A percentile compares a stretch with the other conserved stretches of the same genome.
Evolutionary conservation across 2,797 vertebrate genomes (phyloP).

Genomic region (Danio aesculapii): DNA sequence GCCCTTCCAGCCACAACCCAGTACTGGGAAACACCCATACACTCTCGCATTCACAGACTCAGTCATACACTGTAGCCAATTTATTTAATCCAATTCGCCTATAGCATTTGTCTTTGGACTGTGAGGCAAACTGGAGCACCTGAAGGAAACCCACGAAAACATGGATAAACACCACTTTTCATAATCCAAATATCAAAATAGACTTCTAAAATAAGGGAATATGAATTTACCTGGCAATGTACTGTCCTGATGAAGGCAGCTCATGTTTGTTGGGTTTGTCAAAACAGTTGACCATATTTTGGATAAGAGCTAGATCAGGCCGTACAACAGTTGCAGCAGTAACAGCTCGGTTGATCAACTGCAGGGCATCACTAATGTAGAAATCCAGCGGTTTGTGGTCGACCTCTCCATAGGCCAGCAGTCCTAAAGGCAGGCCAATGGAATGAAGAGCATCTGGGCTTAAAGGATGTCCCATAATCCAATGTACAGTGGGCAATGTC

Average conservation of each 20-base stretch:
- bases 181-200: no score
- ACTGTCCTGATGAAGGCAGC: constrained; percentile 75
- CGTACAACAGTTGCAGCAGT: constrained; percentile 63
- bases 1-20: no score
- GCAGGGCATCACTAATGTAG: constrained; percentile 81
- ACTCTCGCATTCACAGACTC: no score
- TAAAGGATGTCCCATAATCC: constrained; percentile 87
- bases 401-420: constrained; percentile 88
- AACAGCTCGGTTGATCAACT: constrained; percentile 80
- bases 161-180: no score
- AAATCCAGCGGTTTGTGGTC: constrained; percentile 82
- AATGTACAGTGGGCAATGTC: constrained; percentile 78
- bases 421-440: constrained; percentile 82
- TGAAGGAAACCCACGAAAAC: no score
- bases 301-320: constrained; percentile 78
- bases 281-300: constrained; percentile 78
- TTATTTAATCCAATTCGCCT: no score
- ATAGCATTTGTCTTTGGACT: no score
- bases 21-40: no score
- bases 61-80: no score
- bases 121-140: no score
- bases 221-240: constrained; percentile 81
- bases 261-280: constrained; percentile 65
- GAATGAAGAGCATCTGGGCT: constrained; percentile 79
- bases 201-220: not conserved